These are phyloP conservation scores for Apoda limacodes DNA, from an alignment of 2,888 invertebrate species.

Conservation along the genomic window DNA sequence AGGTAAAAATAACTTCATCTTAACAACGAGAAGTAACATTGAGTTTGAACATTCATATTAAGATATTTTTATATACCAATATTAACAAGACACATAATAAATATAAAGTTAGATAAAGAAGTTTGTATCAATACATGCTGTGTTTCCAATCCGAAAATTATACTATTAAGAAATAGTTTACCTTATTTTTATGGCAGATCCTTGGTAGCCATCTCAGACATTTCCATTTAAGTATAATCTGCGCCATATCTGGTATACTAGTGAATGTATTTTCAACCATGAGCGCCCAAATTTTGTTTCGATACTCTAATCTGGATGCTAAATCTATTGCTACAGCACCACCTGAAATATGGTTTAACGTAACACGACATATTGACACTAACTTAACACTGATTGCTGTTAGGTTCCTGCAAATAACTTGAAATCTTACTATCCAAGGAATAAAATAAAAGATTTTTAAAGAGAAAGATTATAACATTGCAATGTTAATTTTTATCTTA, in stretches of 20 bases:
- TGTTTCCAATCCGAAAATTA: no score
- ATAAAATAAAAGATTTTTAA: no score
- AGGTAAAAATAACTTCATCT: no score
- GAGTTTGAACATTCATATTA: no score
- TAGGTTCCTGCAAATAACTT: no score
- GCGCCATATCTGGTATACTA: conserved; percentile 93
- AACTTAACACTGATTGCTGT: background rate
- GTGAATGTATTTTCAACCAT: conserved; percentile 97
- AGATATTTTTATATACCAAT: no score
- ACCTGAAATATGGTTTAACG: conserved; percentile 56
- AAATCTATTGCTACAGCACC: conserved; percentile 94
- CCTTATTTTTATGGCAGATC: conserved; percentile 93
- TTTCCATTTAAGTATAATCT: conserved; percentile 80
- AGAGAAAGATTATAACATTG: no score
- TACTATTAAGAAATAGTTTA: conserved; percentile 35
- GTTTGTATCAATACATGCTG: no score
- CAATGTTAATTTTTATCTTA: no score
- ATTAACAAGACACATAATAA: no score
- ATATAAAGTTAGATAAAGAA: background rate
- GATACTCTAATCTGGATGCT: conserved; percentile 80
- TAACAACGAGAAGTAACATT: no score
- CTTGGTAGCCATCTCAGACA: conserved; percentile 82
- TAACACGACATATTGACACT: conserved; percentile 4
- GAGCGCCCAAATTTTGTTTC: conserved; percentile 84
- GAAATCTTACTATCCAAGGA: no score